phyloP scores from a whole-genome alignment of 2,797 vertebrate species.

The Rhinogobio ventralis region DNA sequence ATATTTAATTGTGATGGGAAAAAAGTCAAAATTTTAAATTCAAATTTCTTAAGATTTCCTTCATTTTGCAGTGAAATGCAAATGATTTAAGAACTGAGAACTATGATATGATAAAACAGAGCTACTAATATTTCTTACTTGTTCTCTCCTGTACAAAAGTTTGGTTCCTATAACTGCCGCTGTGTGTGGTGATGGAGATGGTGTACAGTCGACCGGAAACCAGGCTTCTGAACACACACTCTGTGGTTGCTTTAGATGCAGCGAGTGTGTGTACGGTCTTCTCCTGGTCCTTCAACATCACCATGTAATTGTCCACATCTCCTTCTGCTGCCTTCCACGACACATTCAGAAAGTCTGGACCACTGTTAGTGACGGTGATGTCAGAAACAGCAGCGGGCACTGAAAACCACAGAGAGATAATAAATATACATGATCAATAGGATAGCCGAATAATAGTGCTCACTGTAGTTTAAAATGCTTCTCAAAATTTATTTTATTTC shows the following conservation, averaged over 20 bases:
- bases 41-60: background rate
- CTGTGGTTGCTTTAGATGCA: constrained; percentile 78
- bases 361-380: constrained; percentile 84
- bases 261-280: constrained; percentile 76
- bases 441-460: background rate
- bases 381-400: constrained; percentile 87
- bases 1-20: background rate
- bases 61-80: background rate
- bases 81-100: background rate
- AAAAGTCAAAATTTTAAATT: background rate
- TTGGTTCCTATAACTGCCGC: constrained; percentile 83
- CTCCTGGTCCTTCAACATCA: constrained; percentile 79
- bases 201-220: constrained; percentile 87
- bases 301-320: constrained; percentile 86
- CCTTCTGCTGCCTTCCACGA: constrained; percentile 89
- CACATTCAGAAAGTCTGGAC: constrained; percentile 86
- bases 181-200: constrained; percentile 85
- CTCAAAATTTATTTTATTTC: background rate
- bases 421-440: background rate
- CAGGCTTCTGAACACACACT: constrained; percentile 90
- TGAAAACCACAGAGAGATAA: constrained; percentile 63
- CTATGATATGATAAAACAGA: background rate
- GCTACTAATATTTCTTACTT: constrained; percentile 75
- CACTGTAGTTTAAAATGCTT: background rate
- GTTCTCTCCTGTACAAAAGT: constrained; percentile 84